These are phyloP conservation scores for Polietes domitor DNA, from an alignment of 2,888 invertebrate genomes.

Conservation along the genomic window DNA sequence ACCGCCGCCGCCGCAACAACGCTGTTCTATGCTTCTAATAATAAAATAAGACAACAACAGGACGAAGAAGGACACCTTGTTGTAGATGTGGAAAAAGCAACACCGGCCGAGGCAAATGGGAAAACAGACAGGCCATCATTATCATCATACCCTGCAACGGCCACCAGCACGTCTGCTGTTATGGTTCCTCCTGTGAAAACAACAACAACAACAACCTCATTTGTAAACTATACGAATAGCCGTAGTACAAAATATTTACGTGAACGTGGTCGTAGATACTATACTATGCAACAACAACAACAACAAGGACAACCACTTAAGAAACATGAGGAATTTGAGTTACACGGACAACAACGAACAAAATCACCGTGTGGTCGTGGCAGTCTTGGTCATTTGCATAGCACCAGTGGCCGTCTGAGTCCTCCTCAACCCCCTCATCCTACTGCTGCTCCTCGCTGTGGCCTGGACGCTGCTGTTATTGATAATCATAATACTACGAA, in stretches of 20 bases:
- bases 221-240: slow-evolving; percentile 63
- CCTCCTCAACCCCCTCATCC: background rate
- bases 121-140: slow-evolving; percentile 40
- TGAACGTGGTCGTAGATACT: slow-evolving; percentile 58
- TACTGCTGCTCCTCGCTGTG: background rate
- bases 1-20: no score
- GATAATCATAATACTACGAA: slow-evolving; percentile 21
- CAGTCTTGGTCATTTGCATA: slow-evolving; percentile 18
- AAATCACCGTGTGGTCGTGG: slow-evolving; percentile 57
- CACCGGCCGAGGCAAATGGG: background rate
- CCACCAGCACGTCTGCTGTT: background rate
- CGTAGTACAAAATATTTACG: slow-evolving; percentile 66
- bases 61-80: slow-evolving; percentile 38
- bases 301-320: slow-evolving; percentile 44
- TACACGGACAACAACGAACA: slow-evolving; percentile 50
- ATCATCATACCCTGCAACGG: slow-evolving; percentile 30
- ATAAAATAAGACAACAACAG: slow-evolving; percentile 43
- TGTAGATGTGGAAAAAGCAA: slow-evolving; percentile 19
- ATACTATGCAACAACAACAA: slow-evolving; percentile 33
- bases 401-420: background rate
- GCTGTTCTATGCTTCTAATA: slow-evolving; percentile 48
- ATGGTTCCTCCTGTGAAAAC: background rate
- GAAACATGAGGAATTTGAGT: slow-evolving; percentile 40
- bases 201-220: slow-evolving; percentile 46
- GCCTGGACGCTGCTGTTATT: background rate